Base-by-base conservation (phyloP, 2,888 invertebrate genomes). In the Spisula subtruncata region DNA sequence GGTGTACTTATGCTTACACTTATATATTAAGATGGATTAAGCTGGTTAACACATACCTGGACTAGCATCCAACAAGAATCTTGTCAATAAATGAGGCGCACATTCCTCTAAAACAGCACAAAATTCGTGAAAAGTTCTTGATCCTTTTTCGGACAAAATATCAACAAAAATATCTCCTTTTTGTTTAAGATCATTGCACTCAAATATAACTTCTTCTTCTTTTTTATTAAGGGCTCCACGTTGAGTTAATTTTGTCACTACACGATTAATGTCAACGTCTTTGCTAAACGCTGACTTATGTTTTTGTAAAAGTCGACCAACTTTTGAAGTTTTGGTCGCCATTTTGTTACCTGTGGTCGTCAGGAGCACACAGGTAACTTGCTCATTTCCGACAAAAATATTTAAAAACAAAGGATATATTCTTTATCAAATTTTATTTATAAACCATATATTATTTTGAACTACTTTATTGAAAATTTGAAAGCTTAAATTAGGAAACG, bases 41-140 rank as follows among this genome's bases (percentile, higher is more conserved):
- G 29, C 75, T 2, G 5, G 25, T 54, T 16, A 66, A 66, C 12
- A 8, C 56, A 91, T 93, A 95, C 95, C 95, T 93, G 95, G 93
- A 80, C 91, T 93, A 20, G 92, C 89, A 87, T 95, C 95, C 20
- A 96, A 71, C 14, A 95, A 91, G 81, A 96, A 94, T 81, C 93
- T 89, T 6, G 96, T 95, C 87, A 96, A 88, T 41, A 96, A 90
- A 85, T 95, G 94, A 8, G 96, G 96, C 10, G 94, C 90, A 81
- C 93, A 93, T 86, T 95, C 94, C 90, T 96, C 96, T 80, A 96
- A 94, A 93, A 94, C 94, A 85, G 92, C 93, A 93, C 96, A 96
- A 92, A 96, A 95, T 84, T 96, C 96, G 29, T 95, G 94, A 93
- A 96, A 96, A 81, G 95, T 95, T 51, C 92, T 91, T 54, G 94